Evolutionary conservation across 2,888 invertebrate genomes (phyloP).

Genomic region (Neoitamus cyanurus): DNA sequence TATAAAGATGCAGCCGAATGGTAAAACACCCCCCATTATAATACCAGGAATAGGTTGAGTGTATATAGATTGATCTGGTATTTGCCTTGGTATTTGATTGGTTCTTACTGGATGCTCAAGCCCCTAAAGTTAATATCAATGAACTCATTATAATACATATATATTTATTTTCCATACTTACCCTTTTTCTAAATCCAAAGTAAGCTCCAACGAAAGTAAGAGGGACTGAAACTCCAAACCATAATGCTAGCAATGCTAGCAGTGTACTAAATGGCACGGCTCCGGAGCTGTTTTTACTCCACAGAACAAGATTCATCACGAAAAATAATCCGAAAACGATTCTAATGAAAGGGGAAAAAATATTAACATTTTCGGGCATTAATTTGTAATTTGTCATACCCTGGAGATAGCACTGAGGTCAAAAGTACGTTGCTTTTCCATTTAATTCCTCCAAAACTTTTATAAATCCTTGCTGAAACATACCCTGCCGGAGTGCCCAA

Average conservation of each 20-base stretch:
- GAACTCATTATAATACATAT: constrained; percentile 32
- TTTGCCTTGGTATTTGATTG: constrained; percentile 98
- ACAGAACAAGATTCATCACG: constrained; percentile 94
- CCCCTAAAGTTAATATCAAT: constrained; percentile 70
- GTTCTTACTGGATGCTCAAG: constrained; percentile 98
- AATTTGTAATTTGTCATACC: constrained; percentile 71
- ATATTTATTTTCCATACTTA: constrained; percentile 66
- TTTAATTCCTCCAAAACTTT: constrained; percentile 97
- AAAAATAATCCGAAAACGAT: constrained; percentile 97
- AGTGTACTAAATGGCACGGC: constrained; percentile 97
- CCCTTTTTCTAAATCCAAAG: constrained; percentile 97
- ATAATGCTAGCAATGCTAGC: constrained; percentile 90
- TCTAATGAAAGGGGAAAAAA: constrained; percentile 69
- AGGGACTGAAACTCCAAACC: constrained; percentile 98
- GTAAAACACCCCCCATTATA: constrained; percentile 97
- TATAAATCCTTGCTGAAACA: constrained; percentile 96
- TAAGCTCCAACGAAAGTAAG: constrained; percentile 98
- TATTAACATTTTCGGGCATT: constrained; percentile 16
- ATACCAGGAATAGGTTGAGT: constrained; percentile 95
- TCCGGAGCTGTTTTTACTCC: constrained; percentile 96
- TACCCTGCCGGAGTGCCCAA: constrained; percentile 97
- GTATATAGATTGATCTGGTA: constrained; percentile 98
- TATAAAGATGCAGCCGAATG: constrained; percentile 98
- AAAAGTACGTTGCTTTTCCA: constrained; percentile 99
- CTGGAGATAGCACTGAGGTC: constrained; percentile 96